Percentiles rank a stretch among this genome's conserved stretches.
Evolutionary conservation across 2,888 invertebrate species (phyloP).

Genomic region (Xanthia togata): DNA sequence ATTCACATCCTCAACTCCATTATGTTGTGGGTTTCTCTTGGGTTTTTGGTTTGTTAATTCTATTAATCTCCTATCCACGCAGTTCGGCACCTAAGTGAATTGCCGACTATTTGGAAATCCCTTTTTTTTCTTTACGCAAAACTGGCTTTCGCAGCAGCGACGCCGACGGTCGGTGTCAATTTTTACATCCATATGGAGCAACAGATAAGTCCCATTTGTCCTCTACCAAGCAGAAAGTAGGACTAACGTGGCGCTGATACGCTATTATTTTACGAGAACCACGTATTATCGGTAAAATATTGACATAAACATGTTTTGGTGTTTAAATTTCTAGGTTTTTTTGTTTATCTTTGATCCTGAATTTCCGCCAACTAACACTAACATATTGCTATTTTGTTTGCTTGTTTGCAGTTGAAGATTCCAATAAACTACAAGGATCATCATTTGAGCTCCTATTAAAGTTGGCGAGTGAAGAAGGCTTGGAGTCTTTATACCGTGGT

Average conservation of each 20-base stretch:
- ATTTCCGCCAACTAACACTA: background rate
- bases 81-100: background rate
- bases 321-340: background rate
- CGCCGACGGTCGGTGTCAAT: background rate
- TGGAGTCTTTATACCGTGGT: constrained; percentile 94
- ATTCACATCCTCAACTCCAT: background rate
- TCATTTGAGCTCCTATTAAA: constrained; percentile 92
- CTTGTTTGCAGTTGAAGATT: constrained; percentile 92
- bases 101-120: background rate
- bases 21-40: background rate
- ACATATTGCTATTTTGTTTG: constrained; percentile 61
- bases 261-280: background rate
- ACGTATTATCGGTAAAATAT: background rate
- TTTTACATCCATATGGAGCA: background rate
- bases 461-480: constrained; percentile 92
- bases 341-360: background rate
- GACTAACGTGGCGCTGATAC: background rate
- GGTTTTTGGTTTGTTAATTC: background rate
- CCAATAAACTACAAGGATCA: constrained; percentile 91
- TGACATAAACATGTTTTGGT: background rate
- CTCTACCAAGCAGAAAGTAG: background rate
- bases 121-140: background rate
- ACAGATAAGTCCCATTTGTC: background rate
- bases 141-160: background rate
- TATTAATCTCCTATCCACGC: background rate